These are phyloP conservation scores for Chiroxiphia lanceolata DNA, from an alignment of 2,797 vertebrate species.

Conservation along the genomic window DNA sequence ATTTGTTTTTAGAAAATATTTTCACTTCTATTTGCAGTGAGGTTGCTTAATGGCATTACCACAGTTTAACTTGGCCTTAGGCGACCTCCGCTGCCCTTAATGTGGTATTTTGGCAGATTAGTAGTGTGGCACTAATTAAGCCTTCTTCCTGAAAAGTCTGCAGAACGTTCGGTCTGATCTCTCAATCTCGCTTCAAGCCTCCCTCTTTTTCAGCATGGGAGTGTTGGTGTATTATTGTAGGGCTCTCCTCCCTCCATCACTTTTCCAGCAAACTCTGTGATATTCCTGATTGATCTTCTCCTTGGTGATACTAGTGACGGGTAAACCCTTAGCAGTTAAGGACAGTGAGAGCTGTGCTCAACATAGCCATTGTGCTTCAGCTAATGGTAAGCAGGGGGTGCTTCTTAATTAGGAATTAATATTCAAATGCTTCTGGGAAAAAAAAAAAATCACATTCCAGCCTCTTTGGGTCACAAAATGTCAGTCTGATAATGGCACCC, in stretches of 20 bases:
- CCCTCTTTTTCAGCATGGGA: not conserved
- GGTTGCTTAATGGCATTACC: slow-evolving; percentile 21
- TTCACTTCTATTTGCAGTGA: not conserved
- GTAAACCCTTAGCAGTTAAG: not conserved
- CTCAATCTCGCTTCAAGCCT: not conserved
- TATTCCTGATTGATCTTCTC: not conserved
- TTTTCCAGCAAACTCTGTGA: not conserved
- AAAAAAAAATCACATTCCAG: slow-evolving; percentile 18
- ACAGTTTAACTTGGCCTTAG: slow-evolving; percentile 43
- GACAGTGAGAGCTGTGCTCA: not conserved
- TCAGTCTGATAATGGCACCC: slow-evolving; percentile 38
- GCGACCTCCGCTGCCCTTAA: slow-evolving; percentile 21
- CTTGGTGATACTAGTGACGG: not conserved
- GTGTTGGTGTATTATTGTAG: not conserved
- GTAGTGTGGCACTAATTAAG: slow-evolving; percentile 20
- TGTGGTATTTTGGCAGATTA: slow-evolving; percentile 43
- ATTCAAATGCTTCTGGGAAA: slow-evolving; percentile 15
- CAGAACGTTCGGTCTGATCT: not conserved
- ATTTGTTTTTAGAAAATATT: not conserved
- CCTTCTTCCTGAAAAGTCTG: not conserved
- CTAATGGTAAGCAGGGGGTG: not conserved
- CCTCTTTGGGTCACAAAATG: slow-evolving; percentile 14
- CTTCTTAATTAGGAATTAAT: slow-evolving; percentile 56
- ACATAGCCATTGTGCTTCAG: not conserved
- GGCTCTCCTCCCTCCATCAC: not conserved